phyloP scores from a whole-genome alignment of 2,113 vertebrate species.

The Chauna torquata region DNA sequence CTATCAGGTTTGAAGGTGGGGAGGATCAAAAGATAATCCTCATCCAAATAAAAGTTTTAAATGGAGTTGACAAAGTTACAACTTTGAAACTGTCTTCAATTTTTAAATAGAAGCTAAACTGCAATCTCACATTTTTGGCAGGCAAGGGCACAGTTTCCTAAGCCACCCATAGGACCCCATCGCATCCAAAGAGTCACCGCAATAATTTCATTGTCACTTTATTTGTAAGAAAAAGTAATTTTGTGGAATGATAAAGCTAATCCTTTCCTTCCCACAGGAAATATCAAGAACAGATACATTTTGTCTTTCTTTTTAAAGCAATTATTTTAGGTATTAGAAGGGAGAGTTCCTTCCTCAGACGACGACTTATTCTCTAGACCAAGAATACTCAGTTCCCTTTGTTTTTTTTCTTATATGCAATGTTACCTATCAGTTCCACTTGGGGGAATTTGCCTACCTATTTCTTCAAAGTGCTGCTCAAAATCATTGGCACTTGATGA shows the following conservation, averaged over 20 bases:
- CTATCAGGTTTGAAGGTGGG: neutral
- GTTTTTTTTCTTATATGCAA: neutral
- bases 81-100: neutral
- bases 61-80: neutral
- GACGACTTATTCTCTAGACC: neutral
- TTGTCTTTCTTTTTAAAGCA: neutral
- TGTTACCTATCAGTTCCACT: neutral
- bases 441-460: neutral
- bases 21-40: neutral
- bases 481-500: neutral
- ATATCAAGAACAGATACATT: neutral
- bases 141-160: neutral
- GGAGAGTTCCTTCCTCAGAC: neutral
- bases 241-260: too few relatives aligned
- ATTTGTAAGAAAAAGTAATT: too few relatives aligned
- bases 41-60: neutral
- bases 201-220: neutral
- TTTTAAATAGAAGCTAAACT: neutral
- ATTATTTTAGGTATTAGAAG: neutral
- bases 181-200: neutral
- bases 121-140: neutral
- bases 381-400: neutral
- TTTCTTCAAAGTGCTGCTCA: neutral
- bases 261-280: neutral
- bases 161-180: neutral